Base-by-base conservation (phyloP, 2,888 invertebrate genomes). In the Ichneumoninae sp. region DNA sequence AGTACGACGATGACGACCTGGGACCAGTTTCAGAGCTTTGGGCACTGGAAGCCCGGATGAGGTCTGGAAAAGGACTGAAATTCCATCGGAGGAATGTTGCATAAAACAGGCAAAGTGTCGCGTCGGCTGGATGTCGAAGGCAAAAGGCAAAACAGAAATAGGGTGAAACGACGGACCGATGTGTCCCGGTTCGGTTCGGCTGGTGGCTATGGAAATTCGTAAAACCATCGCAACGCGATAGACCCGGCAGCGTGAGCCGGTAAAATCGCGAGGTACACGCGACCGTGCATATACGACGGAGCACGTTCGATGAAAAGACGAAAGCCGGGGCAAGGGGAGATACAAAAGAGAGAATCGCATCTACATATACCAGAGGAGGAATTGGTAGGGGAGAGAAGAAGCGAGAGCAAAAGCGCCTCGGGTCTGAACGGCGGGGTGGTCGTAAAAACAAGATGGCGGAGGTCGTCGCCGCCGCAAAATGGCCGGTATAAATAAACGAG, bases 361-460 rank as follows among this genome's bases (percentile, higher is more conserved):
- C 87, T 89, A 89, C 88, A 89, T 89, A 87, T 60, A 79, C 47
- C 65, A 57, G 75, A 78, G 85, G 65, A 47, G 74, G 80, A 68
- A 77, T 57, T 52, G 70, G 74, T 82, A 79, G 40, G 66, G 30
- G 44, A 52, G 71, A 52, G 71, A 60, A 19, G 65, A 71, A 16
- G 50, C 62, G 52, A 50, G 36, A 52, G 16, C 26, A 30, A 47
- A 76, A 70, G 72, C 80, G 71, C 50, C 74, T 69, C 33, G 52
- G 71, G 71, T 81, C 85, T 79, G 80, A 79, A 79, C 72, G 71
- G 83, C 86, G 86, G 88, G 89, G 87, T 89, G 89, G 88, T 90
- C 89, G 89, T 91, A 92, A 92, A 93, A 93, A 90, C 91, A 93
- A 92, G 89, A 93, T 93, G 92, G 92, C 90, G 88, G 75, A 76